Base-by-base conservation (phyloP, 2,888 invertebrate genomes). In the Nemurella pictetii region DNA sequence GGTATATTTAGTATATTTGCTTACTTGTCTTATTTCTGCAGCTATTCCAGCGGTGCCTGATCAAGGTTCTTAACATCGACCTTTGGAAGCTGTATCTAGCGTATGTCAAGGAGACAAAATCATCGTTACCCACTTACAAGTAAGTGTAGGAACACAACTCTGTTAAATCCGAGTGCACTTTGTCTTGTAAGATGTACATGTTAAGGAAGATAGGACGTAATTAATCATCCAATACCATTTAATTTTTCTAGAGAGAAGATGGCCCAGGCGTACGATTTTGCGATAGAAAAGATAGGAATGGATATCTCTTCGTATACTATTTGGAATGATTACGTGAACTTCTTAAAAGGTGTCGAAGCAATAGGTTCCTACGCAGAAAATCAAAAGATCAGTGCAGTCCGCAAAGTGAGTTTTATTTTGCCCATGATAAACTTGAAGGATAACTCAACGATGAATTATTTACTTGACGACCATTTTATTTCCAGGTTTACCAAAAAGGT, bases 221-320 rank as follows among this genome's bases (percentile, higher is more conserved):
- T 80, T 27, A 80, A 7, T 26, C 12, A 80, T 30, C 3, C 32
- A 26, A 80, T n/a, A 27, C 35, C 35, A 35, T 35, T 35, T 35
- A 4, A 35, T 35, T 35, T 12, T 35, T n/a, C 27, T 89, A 98
- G 99, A 89, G 99, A 99, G 90, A 99, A 99, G 92, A 97, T 99
- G 96, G 99, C 99, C 0, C 98, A 99, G 90, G 99, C 99, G 0
- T 99, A 99, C 90, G 99, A 99, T 91, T 99, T 99, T 91, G 99
- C 99, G 0, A 91, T 99, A 87, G 99, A 99, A 87, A 99, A 99
- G 91, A 99, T 99, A 87, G 99, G 99, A 0, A 95, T 99, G 94
- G 99, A 99, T 89, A 96, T 99, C 88, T 97, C 98, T 91, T 97
- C 99, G 0, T 98, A 97, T 90, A 95, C 96, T 9, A 97, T 99